phyloP scores from a whole-genome alignment of 2,888 invertebrate genomes.

The Stenoptilia bipunctidactyla region DNA sequence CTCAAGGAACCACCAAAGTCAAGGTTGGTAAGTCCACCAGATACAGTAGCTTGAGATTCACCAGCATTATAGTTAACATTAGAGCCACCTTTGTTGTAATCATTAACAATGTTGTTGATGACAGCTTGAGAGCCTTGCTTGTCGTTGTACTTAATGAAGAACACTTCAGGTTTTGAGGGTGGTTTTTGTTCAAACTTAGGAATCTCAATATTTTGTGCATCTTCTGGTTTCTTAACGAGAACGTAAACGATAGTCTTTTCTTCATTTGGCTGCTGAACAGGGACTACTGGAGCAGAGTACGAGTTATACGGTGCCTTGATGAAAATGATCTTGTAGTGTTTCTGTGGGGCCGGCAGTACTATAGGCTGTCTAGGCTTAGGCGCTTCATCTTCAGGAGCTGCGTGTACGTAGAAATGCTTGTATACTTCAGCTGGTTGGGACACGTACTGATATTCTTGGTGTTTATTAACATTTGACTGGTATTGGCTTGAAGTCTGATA shows the following conservation, averaged over 20 bases:
- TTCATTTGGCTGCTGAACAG: slow-evolving; percentile 76
- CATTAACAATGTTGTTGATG: slow-evolving; percentile 54
- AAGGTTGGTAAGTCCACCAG: neutral
- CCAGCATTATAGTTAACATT: slow-evolving; percentile 1
- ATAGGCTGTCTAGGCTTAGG: slow-evolving; percentile 71
- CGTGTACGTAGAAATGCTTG: slow-evolving; percentile 63
- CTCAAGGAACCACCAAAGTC: neutral
- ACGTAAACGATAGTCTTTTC: slow-evolving; percentile 85
- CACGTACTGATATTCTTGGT: slow-evolving; percentile 75
- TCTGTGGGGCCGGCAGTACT: slow-evolving; percentile 75
- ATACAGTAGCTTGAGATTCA: neutral
- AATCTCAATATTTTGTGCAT: slow-evolving; percentile 74
- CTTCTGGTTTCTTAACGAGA: slow-evolving; percentile 81
- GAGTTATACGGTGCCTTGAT: slow-evolving; percentile 80
- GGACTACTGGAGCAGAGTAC: slow-evolving; percentile 75
- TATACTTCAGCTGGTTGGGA: slow-evolving; percentile 81
- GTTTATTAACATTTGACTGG: slow-evolving; percentile 22
- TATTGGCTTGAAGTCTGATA: slow-evolving; percentile 24
- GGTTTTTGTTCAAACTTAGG: slow-evolving; percentile 78
- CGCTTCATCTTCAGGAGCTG: slow-evolving; percentile 59
- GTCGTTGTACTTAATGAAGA: slow-evolving; percentile 83
- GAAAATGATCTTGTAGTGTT: slow-evolving; percentile 85
- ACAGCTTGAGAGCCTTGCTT: slow-evolving; percentile 65
- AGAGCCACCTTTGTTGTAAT: slow-evolving; percentile 31
- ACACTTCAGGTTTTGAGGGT: slow-evolving; percentile 82